Conservation (phyloP, 2,113 vertebrate genomes). For the Nerophis ophidion region DNA sequence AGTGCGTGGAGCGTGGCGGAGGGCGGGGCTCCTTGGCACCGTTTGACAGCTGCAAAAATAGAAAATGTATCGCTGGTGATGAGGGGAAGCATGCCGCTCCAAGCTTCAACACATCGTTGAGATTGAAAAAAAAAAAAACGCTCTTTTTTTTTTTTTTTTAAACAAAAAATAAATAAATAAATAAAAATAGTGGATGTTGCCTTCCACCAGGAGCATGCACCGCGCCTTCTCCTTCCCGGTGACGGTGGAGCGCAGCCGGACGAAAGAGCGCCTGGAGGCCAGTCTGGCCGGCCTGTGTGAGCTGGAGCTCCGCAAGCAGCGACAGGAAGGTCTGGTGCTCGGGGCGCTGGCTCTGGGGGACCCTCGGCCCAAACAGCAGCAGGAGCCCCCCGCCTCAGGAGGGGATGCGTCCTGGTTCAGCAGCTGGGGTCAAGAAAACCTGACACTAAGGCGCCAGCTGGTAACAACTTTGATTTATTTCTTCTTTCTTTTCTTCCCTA, state of each 20-base stretch:
- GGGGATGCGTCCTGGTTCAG: constrained; percentile 56
- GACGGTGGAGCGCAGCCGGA: constrained; percentile 67
- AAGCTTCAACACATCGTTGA: constrained; percentile 7
- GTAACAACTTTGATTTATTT: constrained; percentile 53
- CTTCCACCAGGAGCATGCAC: constrained; percentile 47
- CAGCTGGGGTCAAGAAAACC: constrained; percentile 68
- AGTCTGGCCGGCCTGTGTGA: constrained; percentile 71
- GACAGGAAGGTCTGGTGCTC: constrained; percentile 73
- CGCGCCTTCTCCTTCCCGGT: constrained; percentile 67
- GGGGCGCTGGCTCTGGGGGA: constrained; percentile 66
- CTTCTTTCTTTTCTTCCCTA: background rate
- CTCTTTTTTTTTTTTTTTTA: no score
- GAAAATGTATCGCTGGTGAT: constrained; percentile 39
- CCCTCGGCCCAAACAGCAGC: constrained; percentile 25
- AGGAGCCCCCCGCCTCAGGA: constrained; percentile 18
- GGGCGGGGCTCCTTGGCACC: constrained; percentile 48
- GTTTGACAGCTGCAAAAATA: constrained; percentile 69
- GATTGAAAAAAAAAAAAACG: background rate
- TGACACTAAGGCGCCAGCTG: constrained; percentile 73
- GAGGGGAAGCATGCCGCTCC: constrained; percentile 43
- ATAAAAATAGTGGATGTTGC: no score
- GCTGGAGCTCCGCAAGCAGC: constrained; percentile 70
- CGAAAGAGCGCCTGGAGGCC: constrained; percentile 72
- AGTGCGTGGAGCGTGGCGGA: constrained; percentile 17
- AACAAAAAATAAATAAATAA: no score